Evolutionary conservation across 2,888 invertebrate genomes (phyloP).

Genomic region (Erebia palarica): DNA sequence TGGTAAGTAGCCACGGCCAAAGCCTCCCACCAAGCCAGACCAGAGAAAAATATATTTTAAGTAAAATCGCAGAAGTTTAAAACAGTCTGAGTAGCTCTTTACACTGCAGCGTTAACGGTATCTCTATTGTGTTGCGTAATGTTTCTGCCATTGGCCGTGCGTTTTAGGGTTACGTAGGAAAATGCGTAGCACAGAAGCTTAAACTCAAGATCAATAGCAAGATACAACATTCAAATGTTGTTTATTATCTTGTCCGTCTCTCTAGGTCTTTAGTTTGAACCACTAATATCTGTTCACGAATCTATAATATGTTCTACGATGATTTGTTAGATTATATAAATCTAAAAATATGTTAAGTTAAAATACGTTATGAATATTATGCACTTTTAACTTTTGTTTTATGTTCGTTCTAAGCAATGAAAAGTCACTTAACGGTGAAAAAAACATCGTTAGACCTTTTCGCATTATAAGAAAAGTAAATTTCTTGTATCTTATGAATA

Average conservation of each 20-base stretch:
- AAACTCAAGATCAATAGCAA: background rate
- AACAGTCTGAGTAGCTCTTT: constrained; percentile 20
- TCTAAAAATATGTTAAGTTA: too few relatives aligned
- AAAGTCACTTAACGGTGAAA: too few relatives aligned
- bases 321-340: too few relatives aligned
- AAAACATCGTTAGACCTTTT: too few relatives aligned
- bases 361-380: too few relatives aligned
- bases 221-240: constrained; percentile 1
- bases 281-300: background rate
- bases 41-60: background rate
- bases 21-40: too few relatives aligned
- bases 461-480: too few relatives aligned
- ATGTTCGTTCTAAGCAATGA: too few relatives aligned
- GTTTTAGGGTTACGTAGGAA: constrained; percentile 42
- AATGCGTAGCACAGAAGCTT: constrained; percentile 5
- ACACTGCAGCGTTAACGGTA: constrained; percentile 50
- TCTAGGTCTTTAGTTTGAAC: background rate
- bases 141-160: constrained; percentile 59
- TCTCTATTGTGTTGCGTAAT: constrained; percentile 57
- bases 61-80: background rate
- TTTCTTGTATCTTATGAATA: too few relatives aligned
- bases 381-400: too few relatives aligned
- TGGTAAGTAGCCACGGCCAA: too few relatives aligned
- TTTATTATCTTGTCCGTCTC: background rate
- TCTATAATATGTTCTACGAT: background rate